Conservation (phyloP, 2,888 invertebrate genomes). For the Callimorpha dominula region DNA sequence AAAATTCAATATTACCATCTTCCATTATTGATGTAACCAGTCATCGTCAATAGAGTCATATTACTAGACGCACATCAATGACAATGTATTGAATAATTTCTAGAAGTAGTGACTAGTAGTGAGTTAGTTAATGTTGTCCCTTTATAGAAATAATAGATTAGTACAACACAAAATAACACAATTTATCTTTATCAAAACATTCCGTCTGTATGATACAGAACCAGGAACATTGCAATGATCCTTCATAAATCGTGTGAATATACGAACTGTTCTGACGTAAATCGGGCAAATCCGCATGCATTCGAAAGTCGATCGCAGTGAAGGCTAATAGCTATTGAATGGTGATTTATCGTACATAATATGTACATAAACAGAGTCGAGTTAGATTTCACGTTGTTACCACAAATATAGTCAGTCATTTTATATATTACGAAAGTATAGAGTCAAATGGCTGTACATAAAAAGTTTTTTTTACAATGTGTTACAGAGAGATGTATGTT, state of each 20-base stretch:
- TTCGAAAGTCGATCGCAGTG: constrained; percentile 34
- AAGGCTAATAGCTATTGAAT: constrained; percentile 22
- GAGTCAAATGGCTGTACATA: neutral
- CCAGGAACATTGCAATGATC: neutral
- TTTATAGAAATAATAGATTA: neutral
- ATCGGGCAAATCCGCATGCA: constrained; percentile 23
- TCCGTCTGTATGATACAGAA: neutral
- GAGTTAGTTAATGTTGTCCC: too few species aligned
- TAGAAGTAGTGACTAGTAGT: too few species aligned
- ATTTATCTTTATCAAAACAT: neutral
- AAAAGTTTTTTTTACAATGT: neutral
- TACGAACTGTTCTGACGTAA: neutral
- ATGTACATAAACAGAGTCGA: neutral
- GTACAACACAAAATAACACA: neutral
- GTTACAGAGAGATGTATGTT: neutral
- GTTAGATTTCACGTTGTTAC: neutral
- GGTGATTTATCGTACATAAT: constrained; percentile 21
- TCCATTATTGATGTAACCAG: too few species aligned
- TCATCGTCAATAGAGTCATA: too few species aligned
- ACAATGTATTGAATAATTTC: too few species aligned
- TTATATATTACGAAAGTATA: neutral
- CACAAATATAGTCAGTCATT: neutral
- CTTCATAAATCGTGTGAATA: neutral
- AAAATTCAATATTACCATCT: too few species aligned
- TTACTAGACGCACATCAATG: too few species aligned